These are phyloP conservation scores for Latheticus oryzae DNA, from an alignment of 2,888 invertebrate species.

Conservation along the genomic window DNA sequence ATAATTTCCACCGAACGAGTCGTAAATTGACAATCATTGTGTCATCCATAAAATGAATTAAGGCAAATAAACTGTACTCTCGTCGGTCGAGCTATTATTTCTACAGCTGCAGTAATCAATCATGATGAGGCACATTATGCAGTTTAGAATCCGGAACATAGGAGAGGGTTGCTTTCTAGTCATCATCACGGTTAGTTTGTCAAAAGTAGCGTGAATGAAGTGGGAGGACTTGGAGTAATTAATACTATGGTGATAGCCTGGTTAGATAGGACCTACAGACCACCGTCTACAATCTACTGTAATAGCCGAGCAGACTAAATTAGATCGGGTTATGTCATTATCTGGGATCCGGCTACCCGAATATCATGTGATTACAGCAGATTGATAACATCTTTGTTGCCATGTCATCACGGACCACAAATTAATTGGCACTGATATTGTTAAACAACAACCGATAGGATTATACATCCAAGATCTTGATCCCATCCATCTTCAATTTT, in stretches of 20 bases:
- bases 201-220: slow-evolving; percentile 43
- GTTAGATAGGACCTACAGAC: slow-evolving; percentile 48
- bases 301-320: slow-evolving; percentile 55
- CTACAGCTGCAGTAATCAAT: slow-evolving; percentile 46
- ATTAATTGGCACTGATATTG: slow-evolving; percentile 58
- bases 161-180: slow-evolving; percentile 6
- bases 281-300: slow-evolving; percentile 46
- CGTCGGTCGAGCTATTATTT: slow-evolving; percentile 25
- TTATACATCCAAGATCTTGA: too few relatives aligned
- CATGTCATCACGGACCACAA: slow-evolving; percentile 55
- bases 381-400: slow-evolving; percentile 59
- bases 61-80: slow-evolving; percentile 22
- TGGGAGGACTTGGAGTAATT: slow-evolving; percentile 41
- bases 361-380: slow-evolving; percentile 58
- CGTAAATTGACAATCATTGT: slow-evolving; percentile 31
- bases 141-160: slow-evolving; percentile 35
- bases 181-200: slow-evolving; percentile 40
- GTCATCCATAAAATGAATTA: slow-evolving; percentile 26
- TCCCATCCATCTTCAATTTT: too few relatives aligned
- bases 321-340: slow-evolving; percentile 60
- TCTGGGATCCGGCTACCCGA: slow-evolving; percentile 55
- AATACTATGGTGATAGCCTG: slow-evolving; percentile 43
- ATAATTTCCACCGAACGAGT: slow-evolving; percentile 21
- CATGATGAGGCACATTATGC: slow-evolving; percentile 47
- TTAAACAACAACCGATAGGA: slow-evolving; percentile 49